phyloP scores from a whole-genome alignment of 2,113 vertebrate species.

The Polypterus bichir region DNA sequence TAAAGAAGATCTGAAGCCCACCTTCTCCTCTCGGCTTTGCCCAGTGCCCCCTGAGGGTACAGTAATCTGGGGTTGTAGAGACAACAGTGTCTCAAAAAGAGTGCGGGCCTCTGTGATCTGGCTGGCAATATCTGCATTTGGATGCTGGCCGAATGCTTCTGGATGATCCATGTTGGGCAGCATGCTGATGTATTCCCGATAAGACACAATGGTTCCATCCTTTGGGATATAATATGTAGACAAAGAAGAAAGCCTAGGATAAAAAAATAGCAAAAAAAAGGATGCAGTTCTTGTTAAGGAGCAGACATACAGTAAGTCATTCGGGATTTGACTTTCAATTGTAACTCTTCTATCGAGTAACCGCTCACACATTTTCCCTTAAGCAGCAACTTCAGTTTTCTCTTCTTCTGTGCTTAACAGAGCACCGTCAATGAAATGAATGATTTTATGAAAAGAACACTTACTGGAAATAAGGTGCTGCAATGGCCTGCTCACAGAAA shows the following conservation, averaged over 20 bases:
- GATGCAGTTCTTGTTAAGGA: no score
- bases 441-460: constrained; percentile 4
- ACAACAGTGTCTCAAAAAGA: constrained; percentile 70
- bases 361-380: no score
- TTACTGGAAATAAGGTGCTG: constrained; percentile 54
- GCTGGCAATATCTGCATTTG: constrained; percentile 70
- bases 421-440: background rate
- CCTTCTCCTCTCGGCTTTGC: constrained; percentile 63
- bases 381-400: no score
- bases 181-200: constrained; percentile 53
- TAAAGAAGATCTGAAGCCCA: constrained; percentile 18
- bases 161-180: constrained; percentile 62
- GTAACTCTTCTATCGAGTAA: no score
- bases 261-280: no score
- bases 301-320: no score
- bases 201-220: constrained; percentile 52
- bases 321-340: no score
- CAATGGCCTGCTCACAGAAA: constrained; percentile 61
- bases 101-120: constrained; percentile 65
- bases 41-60: constrained; percentile 27
- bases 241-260: constrained; percentile 53
- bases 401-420: no score
- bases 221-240: constrained; percentile 58
- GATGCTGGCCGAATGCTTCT: constrained; percentile 73
- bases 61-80: constrained; percentile 69